phyloP scores from a whole-genome alignment of 2,797 vertebrate species.

The Furcifer pardalis region DNA sequence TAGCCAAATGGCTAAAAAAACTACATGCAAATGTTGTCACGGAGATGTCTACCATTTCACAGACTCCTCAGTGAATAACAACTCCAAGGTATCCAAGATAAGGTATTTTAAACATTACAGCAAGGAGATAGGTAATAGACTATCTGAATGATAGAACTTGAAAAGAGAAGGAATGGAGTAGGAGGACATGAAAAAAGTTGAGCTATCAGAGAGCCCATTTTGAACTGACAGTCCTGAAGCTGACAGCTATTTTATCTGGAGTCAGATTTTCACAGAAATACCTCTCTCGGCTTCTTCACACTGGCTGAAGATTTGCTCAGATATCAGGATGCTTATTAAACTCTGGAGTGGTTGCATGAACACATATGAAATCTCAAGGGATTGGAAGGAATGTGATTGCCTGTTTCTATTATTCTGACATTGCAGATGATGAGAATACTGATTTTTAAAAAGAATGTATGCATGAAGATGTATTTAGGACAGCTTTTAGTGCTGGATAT shows the following conservation, averaged over 20 bases:
- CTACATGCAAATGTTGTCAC: too few species aligned
- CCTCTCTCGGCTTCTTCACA: background rate
- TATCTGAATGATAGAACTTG: background rate
- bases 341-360: background rate
- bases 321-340: constrained; percentile 17
- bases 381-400: background rate
- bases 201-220: background rate
- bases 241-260: constrained; percentile 2
- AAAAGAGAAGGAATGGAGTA: background rate
- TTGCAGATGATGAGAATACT: background rate
- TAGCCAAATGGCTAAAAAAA: too few species aligned
- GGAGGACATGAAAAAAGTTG: background rate
- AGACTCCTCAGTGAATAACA: too few species aligned
- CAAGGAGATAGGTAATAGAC: too few species aligned
- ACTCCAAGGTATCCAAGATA: too few species aligned
- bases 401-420: background rate
- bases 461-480: background rate
- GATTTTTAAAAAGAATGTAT: background rate
- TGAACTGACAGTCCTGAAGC: background rate
- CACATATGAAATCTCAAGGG: background rate
- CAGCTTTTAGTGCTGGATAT: background rate
- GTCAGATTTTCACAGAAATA: constrained; percentile 8
- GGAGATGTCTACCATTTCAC: too few species aligned
- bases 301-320: background rate
- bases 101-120: background rate